Conservation (phyloP, 2,113 vertebrate species). For the Erinaceus europaeus region DNA sequence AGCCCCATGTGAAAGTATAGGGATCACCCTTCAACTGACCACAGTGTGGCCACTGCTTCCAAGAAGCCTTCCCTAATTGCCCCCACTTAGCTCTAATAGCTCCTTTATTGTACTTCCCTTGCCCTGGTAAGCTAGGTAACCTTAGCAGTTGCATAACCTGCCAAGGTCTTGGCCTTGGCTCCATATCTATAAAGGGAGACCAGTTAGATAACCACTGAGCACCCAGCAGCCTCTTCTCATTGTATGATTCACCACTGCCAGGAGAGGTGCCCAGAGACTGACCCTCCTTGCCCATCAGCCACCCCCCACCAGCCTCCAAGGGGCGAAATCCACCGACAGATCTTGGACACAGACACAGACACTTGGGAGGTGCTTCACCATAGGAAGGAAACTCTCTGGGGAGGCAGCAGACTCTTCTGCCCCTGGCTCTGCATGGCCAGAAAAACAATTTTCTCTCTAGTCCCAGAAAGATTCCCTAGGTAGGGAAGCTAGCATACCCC, state of each 20-base stretch:
- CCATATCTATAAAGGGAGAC: not conserved
- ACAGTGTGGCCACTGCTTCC: not conserved
- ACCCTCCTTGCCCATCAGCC: not conserved
- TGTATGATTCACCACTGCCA: not conserved
- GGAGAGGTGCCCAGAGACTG: not conserved
- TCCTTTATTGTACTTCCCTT: not conserved
- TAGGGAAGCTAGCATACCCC: not conserved
- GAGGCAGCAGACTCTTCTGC: not conserved
- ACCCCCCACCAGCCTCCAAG: not conserved
- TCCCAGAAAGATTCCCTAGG: not conserved
- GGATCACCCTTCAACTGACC: not conserved
- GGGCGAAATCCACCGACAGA: not conserved
- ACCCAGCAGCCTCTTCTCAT: not conserved
- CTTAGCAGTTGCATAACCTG: slow-evolving; percentile 42
- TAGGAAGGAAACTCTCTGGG: not conserved
- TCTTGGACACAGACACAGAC: not conserved
- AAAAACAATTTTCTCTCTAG: not conserved
- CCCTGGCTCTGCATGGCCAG: not conserved
- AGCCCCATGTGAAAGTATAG: not conserved
- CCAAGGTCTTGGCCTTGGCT: slow-evolving; percentile 14
- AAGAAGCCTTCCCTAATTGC: slow-evolving; percentile 12
- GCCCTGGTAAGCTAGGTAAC: not conserved
- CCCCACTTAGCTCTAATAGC: slow-evolving; percentile 22
- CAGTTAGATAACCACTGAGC: slow-evolving; percentile 3
- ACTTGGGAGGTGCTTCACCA: not conserved